These are phyloP conservation scores for Pantelozetes paolii DNA, from an alignment of 2,888 invertebrate genomes.

Conservation along the genomic window DNA sequence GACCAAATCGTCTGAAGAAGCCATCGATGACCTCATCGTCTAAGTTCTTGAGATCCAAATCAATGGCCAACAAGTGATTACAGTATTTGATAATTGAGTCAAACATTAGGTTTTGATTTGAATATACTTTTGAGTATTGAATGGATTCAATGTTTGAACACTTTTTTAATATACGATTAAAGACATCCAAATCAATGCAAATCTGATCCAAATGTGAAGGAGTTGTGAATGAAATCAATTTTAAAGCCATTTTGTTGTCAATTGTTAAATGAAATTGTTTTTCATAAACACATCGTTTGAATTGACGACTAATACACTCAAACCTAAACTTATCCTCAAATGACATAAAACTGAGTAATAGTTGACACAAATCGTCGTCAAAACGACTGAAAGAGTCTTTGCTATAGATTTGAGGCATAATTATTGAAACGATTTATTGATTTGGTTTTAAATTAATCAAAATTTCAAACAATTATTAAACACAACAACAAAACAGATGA, in stretches of 20 bases:
- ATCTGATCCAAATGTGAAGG: neutral
- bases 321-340: neutral
- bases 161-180: neutral
- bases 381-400: neutral
- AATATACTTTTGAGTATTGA: neutral
- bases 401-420: neutral
- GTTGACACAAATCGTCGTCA: neutral
- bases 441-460: too few relatives aligned
- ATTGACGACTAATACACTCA: neutral
- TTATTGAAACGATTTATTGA: neutral
- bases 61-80: neutral
- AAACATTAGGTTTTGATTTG: neutral
- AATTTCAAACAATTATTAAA: too few relatives aligned
- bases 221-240: neutral
- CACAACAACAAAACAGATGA: too few relatives aligned
- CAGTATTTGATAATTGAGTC: neutral
- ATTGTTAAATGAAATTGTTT: neutral
- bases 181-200: neutral
- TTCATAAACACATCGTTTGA: neutral
- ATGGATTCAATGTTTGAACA: neutral
- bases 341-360: neutral
- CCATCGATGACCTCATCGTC: neutral
- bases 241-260: neutral
- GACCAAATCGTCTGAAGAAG: neutral
- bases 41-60: neutral